These are phyloP conservation scores for Vollenhovia emeryi DNA, from an alignment of 1,140 invertebrate genomes.

Conservation along the genomic window DNA sequence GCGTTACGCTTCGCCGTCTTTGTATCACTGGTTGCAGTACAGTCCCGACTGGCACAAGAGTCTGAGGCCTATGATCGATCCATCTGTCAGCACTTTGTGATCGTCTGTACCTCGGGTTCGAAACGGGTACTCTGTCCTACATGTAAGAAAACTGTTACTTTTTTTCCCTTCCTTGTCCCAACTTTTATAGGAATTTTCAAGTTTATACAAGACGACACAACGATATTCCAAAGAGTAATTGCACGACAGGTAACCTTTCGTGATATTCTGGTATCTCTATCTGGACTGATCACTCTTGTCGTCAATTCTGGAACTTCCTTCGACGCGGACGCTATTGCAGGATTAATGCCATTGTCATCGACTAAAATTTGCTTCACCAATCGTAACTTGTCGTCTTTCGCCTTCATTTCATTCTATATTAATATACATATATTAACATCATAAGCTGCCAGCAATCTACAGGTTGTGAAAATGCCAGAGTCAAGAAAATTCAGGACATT, in stretches of 20 bases:
- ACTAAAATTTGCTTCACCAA: constrained; percentile 85
- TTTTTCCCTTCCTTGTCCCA: constrained; percentile 2
- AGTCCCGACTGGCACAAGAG: constrained; percentile 91
- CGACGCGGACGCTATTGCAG: constrained; percentile 22
- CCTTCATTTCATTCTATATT: constrained; percentile 82
- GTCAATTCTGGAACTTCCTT: constrained; percentile 70
- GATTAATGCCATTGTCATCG: constrained; percentile 76
- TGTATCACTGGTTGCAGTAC: constrained; percentile 94
- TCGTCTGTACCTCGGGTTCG: constrained; percentile 90
- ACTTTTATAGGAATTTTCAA: neutral
- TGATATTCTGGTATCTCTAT: constrained; percentile 73
- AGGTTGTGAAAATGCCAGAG: no score
- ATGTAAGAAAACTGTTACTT: constrained; percentile 41
- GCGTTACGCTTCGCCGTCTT: constrained; percentile 93
- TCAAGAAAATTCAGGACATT: no score
- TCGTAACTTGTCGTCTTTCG: constrained; percentile 85
- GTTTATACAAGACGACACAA: neutral
- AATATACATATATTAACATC: no score
- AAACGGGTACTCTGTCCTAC: constrained; percentile 85
- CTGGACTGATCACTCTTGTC: constrained; percentile 63
- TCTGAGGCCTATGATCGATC: constrained; percentile 95
- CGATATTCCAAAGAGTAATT: constrained; percentile 10
- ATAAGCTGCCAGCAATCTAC: no score
- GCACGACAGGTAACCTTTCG: constrained; percentile 72
- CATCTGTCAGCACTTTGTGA: constrained; percentile 94